Percentiles rank a stretch among this genome's conserved stretches.
phyloP scores from a whole-genome alignment of 2,888 invertebrate genomes.

The Leptarthrus brevirostris region DNA sequence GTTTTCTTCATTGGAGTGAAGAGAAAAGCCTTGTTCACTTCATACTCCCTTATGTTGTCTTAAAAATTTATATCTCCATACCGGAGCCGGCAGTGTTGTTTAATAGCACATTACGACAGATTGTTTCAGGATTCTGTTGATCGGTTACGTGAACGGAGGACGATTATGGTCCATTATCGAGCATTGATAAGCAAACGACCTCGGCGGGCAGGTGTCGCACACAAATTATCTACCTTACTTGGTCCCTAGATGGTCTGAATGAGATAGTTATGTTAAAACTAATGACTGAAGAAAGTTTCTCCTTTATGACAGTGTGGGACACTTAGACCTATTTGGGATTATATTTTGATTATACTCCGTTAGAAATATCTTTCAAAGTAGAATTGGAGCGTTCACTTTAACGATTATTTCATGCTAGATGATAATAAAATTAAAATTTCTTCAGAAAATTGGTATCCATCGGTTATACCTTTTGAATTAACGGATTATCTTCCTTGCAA shows the following conservation, averaged over 20 bases:
- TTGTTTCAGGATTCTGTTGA: slow-evolving; percentile 47
- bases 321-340: not conserved
- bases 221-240: slow-evolving; percentile 27
- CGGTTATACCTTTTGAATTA: no score
- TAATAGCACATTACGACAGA: slow-evolving; percentile 46
- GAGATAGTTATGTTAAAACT: slow-evolving; percentile 28
- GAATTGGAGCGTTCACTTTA: no score
- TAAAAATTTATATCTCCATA: slow-evolving; percentile 39
- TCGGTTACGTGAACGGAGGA: slow-evolving; percentile 39
- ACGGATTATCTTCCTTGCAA: no score
- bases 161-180: slow-evolving; percentile 45
- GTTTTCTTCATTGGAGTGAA: not conserved
- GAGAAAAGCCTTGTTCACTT: not conserved
- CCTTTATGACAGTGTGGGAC: not conserved
- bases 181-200: slow-evolving; percentile 47
- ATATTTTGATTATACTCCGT: not conserved
- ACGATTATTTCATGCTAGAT: no score
- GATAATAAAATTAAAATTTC: no score
- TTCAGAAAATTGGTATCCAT: no score
- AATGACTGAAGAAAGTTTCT: slow-evolving; percentile 27
- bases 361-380: no score
- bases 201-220: slow-evolving; percentile 44
- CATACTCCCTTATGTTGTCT: slow-evolving; percentile 22
- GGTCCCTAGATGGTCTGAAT: not conserved
- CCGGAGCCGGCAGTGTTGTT: slow-evolving; percentile 25